Conservation (phyloP, 2,113 vertebrate genomes). For the Brachypteracias leptosomus region DNA sequence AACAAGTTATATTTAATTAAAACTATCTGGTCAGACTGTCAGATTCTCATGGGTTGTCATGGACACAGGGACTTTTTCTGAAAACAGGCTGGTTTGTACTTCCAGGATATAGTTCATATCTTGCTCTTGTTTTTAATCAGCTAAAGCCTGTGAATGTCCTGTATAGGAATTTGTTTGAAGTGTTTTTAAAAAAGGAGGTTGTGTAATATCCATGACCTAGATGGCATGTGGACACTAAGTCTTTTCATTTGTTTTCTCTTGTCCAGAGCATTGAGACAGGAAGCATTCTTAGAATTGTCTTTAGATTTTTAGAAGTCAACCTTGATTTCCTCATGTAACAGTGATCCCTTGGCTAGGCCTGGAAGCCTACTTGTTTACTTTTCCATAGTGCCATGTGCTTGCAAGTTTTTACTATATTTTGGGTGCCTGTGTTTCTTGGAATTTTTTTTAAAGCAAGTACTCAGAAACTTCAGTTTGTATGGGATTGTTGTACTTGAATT, state of each 20-base stretch:
- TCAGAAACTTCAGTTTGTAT: background rate
- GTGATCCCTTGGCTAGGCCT: background rate
- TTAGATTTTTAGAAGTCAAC: constrained; percentile 17
- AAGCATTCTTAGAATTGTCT: constrained; percentile 59
- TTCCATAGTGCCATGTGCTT: background rate
- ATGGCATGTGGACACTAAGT: background rate
- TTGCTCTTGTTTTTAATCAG: constrained; percentile 31
- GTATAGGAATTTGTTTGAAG: constrained; percentile 45
- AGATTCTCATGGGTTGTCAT: background rate
- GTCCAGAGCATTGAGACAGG: background rate
- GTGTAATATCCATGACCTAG: background rate
- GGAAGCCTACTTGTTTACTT: background rate
- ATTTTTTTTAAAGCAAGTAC: background rate
- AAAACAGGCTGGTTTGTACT: background rate
- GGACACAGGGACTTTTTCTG: background rate
- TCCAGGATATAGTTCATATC: background rate
- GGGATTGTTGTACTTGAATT: background rate
- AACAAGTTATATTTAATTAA: background rate
- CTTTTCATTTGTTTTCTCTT: constrained; percentile 46
- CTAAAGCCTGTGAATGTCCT: background rate
- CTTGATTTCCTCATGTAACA: constrained; percentile 30
- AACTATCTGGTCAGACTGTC: background rate
- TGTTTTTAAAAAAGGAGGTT: constrained; percentile 1
- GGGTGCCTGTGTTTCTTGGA: background rate
- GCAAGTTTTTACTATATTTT: background rate